phyloP scores from a whole-genome alignment of 2,888 invertebrate species.

The Macropis europaea region DNA sequence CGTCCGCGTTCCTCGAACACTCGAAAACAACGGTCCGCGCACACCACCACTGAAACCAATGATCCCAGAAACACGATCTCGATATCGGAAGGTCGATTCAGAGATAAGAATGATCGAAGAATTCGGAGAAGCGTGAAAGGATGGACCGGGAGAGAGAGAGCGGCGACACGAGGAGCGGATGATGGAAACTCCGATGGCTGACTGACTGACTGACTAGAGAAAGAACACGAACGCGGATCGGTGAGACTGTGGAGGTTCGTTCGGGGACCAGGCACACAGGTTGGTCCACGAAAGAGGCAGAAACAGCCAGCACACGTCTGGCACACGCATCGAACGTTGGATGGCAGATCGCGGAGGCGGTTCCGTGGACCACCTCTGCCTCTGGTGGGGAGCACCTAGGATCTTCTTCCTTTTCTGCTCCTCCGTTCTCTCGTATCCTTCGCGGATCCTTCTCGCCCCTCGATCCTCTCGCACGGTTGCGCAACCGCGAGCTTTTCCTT shows the following conservation, averaged over 20 bases:
- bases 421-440: conserved; percentile 15
- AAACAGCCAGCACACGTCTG: conserved; percentile 63
- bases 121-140: not conserved
- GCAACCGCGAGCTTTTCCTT: too few relatives aligned
- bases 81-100: too few relatives aligned
- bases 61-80: too few relatives aligned
- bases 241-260: conserved; percentile 39
- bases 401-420: conserved; percentile 63
- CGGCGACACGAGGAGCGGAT: conserved; percentile 55
- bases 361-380: conserved; percentile 75
- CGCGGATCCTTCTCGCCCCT: not conserved
- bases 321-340: conserved; percentile 65
- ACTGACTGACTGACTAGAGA: conserved; percentile 68
- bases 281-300: conserved; percentile 65
- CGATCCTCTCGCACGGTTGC: too few relatives aligned
- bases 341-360: conserved; percentile 76
- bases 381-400: conserved; percentile 65
- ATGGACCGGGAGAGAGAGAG: not conserved
- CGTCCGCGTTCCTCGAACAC: too few relatives aligned
- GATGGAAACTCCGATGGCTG: conserved; percentile 64
- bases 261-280: conserved; percentile 60
- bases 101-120: not conserved
- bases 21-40: not conserved
- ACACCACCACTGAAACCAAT: too few relatives aligned
- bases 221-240: conserved; percentile 55